Conservation (phyloP, 2,888 invertebrate species). For the Pecten maximus region DNA sequence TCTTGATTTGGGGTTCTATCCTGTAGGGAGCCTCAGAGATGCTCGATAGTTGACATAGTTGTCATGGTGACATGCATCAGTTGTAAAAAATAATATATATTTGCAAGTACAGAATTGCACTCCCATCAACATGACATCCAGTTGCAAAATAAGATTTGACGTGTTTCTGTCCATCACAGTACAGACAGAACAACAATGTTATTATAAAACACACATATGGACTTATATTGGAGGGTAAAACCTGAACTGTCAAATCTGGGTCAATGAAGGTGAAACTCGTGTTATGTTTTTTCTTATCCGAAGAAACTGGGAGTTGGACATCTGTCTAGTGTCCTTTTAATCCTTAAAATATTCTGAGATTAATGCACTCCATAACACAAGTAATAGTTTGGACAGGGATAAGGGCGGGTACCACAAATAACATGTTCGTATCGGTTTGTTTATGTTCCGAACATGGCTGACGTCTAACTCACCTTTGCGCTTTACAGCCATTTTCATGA, state of each 20-base stretch:
- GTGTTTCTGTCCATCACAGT: not conserved
- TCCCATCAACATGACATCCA: not conserved
- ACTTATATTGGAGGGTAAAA: not conserved
- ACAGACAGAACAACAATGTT: not conserved
- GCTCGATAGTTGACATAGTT: constrained; percentile 46
- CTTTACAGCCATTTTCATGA: constrained; percentile 71
- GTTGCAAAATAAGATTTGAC: not conserved
- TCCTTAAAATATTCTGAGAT: not conserved
- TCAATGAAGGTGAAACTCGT: constrained; percentile 19
- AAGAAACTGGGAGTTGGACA: not conserved
- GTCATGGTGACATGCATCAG: constrained; percentile 40
- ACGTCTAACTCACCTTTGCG: constrained; percentile 68
- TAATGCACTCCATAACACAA: not conserved
- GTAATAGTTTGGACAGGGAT: not conserved
- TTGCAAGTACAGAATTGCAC: not conserved
- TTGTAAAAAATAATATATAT: not conserved
- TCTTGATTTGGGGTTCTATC: too few species aligned
- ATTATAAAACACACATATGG: not conserved
- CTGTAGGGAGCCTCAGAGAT: constrained; percentile 34
- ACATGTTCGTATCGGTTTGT: constrained; percentile 35
- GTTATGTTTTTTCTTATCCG: not conserved
- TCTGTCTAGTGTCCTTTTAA: not conserved
- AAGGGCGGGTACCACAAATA: not conserved
- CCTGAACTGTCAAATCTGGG: not conserved
- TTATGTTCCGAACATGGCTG: constrained; percentile 18